phyloP scores from a whole-genome alignment of 1,140 invertebrate species.

The Cyclina sinensis region DNA sequence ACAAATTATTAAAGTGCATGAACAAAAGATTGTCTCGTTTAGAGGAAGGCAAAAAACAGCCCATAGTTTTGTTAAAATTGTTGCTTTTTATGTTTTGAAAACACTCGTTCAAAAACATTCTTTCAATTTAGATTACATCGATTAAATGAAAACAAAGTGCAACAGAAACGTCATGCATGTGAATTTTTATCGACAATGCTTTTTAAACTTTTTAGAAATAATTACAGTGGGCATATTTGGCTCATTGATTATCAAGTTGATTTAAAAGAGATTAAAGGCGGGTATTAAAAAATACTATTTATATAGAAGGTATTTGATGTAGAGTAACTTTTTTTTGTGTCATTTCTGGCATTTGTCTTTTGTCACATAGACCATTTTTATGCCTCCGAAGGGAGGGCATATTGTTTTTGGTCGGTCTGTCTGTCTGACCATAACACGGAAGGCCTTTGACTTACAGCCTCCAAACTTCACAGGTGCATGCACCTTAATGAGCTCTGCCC shows the following conservation, averaged over 20 bases:
- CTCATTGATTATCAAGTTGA: background rate
- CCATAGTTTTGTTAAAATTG: constrained; percentile 19
- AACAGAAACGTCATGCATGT: background rate
- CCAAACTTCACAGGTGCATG: too few species aligned
- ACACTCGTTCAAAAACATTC: background rate
- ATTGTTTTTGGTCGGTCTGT: too few species aligned
- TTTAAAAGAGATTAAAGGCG: background rate
- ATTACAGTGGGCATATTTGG: background rate
- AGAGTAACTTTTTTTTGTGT: too few species aligned
- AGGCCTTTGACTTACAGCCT: too few species aligned
- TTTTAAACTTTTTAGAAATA: background rate
- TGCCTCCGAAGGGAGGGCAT: too few species aligned
- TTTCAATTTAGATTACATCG: background rate
- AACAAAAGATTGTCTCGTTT: background rate
- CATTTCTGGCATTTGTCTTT: too few species aligned
- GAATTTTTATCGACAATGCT: background rate
- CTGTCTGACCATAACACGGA: too few species aligned
- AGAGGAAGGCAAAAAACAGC: background rate
- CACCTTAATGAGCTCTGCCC: too few species aligned
- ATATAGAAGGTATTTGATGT: background rate
- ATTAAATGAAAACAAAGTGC: background rate
- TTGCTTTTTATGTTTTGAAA: background rate
- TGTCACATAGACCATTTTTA: too few species aligned
- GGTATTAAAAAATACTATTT: background rate
- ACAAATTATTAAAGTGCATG: background rate